These are phyloP conservation scores for Brachyopa scutellaris DNA, from an alignment of 2,888 invertebrate species.

Conservation along the genomic window DNA sequence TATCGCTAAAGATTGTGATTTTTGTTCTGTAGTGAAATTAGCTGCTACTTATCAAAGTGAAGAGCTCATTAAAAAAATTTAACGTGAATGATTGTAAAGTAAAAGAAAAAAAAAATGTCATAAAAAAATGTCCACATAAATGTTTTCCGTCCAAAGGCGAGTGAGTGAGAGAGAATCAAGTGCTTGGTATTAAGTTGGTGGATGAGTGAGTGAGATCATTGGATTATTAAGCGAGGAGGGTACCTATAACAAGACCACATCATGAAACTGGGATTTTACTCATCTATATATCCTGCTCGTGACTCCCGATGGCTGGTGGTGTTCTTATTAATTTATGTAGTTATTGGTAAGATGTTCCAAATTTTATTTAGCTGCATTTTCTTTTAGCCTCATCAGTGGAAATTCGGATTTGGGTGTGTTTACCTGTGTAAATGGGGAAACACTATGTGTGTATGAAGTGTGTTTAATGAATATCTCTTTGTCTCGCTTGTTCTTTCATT, in stretches of 20 bases:
- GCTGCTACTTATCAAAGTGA: not conserved
- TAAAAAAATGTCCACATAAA: slow-evolving; percentile 65
- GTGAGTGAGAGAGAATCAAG: slow-evolving; percentile 58
- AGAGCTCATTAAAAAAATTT: slow-evolving; percentile 32
- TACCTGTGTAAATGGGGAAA: slow-evolving; percentile 37
- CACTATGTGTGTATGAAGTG: not conserved
- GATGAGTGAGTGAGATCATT: slow-evolving; percentile 51
- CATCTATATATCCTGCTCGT: slow-evolving; percentile 57
- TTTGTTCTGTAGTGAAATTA: slow-evolving; percentile 7
- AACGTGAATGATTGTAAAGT: slow-evolving; percentile 50
- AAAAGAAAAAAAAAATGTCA: slow-evolving; percentile 17
- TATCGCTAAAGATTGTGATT: slow-evolving; percentile 4
- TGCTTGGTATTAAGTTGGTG: slow-evolving; percentile 22
- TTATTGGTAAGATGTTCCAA: slow-evolving; percentile 77
- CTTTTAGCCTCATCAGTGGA: not conserved
- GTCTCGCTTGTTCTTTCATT: slow-evolving; percentile 44
- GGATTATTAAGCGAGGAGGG: slow-evolving; percentile 14
- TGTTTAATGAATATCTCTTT: not conserved
- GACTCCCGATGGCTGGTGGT: slow-evolving; percentile 77
- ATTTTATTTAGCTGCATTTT: not conserved
- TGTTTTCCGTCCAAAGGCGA: slow-evolving; percentile 49
- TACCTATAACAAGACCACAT: slow-evolving; percentile 40
- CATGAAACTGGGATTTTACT: slow-evolving; percentile 61
- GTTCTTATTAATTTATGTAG: slow-evolving; percentile 77
- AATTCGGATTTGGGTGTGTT: slow-evolving; percentile 48